phyloP scores from a whole-genome alignment of 2,113 vertebrate species.

The Irena cyanogastra region DNA sequence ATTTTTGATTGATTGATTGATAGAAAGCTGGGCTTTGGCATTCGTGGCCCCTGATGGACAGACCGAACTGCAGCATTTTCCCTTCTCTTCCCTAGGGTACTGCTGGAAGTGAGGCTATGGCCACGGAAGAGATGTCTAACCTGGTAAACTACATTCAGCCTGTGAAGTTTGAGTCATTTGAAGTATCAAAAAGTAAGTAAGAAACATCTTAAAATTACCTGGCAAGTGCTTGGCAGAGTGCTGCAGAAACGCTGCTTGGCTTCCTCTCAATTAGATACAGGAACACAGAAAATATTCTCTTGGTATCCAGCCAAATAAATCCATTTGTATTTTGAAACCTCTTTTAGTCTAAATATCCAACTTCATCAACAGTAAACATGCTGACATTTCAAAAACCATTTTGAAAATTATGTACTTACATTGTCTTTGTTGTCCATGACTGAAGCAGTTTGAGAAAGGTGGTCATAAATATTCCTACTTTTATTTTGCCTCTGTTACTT shows the following conservation, averaged over 20 bases:
- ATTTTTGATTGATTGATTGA: too few relatives aligned
- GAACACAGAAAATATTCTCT: not conserved
- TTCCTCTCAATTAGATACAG: not conserved
- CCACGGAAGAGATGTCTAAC: constrained; percentile 98
- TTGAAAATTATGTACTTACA: not conserved
- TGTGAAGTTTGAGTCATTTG: constrained; percentile 94
- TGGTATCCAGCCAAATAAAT: not conserved
- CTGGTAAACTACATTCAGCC: constrained; percentile 97
- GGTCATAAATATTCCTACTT: not conserved
- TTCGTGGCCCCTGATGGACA: not conserved
- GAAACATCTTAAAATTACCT: not conserved
- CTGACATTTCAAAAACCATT: not conserved
- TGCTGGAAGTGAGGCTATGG: constrained; percentile 92
- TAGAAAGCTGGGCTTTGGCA: not conserved
- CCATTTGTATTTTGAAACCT: not conserved
- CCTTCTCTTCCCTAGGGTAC: constrained; percentile 80
- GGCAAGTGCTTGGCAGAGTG: not conserved
- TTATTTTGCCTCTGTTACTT: not conserved
- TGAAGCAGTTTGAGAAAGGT: not conserved
- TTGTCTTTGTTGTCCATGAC: not conserved
- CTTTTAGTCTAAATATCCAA: not conserved
- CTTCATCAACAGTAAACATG: not conserved
- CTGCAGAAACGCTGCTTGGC: not conserved
- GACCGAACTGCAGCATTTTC: not conserved
- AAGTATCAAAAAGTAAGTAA: constrained; percentile 91